Evolutionary conservation across 2,113 vertebrate genomes (phyloP), one percentile per base, ranked within the genome.

Genomic region (Rafetus swinhoei): DNA sequence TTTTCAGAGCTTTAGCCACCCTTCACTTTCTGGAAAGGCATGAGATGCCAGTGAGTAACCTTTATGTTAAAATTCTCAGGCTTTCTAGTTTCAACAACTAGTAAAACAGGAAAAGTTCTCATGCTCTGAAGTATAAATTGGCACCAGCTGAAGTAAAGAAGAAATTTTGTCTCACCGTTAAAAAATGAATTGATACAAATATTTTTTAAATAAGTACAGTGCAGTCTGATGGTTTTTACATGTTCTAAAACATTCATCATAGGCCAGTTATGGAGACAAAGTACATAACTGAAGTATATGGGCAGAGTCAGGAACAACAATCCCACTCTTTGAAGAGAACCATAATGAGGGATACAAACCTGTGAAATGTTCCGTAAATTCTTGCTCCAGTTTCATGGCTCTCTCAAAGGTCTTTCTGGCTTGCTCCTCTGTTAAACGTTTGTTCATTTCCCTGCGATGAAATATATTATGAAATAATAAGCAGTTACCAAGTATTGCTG

Each of bases 311-410:
- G 45, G 45, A 6, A 45, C 45, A 7, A 45, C 82, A 88, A 89
- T 53, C 56, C 72, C 21, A 88, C 45, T 53, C 55, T 74, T 81
- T 39, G 54, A 93, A 94, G n/a, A 24, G 35, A 92, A 86, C 32
- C 87, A 7, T 45, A 22, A 79, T 21, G 89, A 84, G 84, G 12
- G 86, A 93, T 82, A 96, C 98, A 95, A 15, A 99, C 99, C 99
- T 98, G 99, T 99, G 97, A 99, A 99, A 94, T 99, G 99, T 97
- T 99, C 99, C 13, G 99, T 99, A 96, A 99, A 99, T 95, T 99
- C 99, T 92, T 99, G 99, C 97, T 99, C 99, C 98, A 99, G 98
- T 96, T 99, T 99, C 97, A 98, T 98, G 82, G 99, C 99, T 97
- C 99, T 97, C 97, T 99, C 99, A 90, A 99, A 99, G 0, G 99